Evolutionary conservation across 1,140 invertebrate species (phyloP).

Genomic region (Drosophila ambigua): DNA sequence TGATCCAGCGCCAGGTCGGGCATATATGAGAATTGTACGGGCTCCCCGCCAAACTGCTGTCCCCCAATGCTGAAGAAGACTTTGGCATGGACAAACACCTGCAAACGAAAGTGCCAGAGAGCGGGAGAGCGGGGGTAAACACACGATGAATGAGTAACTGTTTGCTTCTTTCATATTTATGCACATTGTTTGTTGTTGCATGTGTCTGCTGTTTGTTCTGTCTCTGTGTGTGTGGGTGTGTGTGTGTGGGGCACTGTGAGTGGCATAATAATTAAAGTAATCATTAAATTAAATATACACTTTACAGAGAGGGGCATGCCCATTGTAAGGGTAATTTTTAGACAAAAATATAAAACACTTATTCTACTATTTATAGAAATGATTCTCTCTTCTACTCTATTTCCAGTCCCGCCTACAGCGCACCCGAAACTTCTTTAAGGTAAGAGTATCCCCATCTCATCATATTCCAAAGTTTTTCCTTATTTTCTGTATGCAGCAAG

Average conservation of each 20-base stretch:
- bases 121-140: neutral
- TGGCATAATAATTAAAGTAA: constrained; percentile 73
- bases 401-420: too few relatives aligned
- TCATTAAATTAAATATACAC: constrained; percentile 13
- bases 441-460: too few relatives aligned
- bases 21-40: constrained; percentile 88
- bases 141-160: constrained; percentile 37
- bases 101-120: constrained; percentile 41
- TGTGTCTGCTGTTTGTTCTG: too few relatives aligned
- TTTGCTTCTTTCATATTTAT: constrained; percentile 14
- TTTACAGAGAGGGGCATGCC: too few relatives aligned
- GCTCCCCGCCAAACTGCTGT: constrained; percentile 86
- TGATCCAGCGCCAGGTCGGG: constrained; percentile 92
- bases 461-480: neutral
- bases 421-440: too few relatives aligned
- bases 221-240: constrained; percentile 7
- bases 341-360: too few relatives aligned
- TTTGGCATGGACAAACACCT: constrained; percentile 89
- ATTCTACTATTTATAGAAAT: too few relatives aligned
- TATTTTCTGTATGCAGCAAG: constrained; percentile 17
- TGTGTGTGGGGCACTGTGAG: constrained; percentile 37
- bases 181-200: neutral
- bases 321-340: too few relatives aligned
- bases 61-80: constrained; percentile 92
- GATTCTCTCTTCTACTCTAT: constrained; percentile 24